Percentiles rank a stretch among this genome's conserved stretches.
Evolutionary conservation across 2,888 invertebrate species (phyloP).

Genomic region (Tillus elongatus): DNA sequence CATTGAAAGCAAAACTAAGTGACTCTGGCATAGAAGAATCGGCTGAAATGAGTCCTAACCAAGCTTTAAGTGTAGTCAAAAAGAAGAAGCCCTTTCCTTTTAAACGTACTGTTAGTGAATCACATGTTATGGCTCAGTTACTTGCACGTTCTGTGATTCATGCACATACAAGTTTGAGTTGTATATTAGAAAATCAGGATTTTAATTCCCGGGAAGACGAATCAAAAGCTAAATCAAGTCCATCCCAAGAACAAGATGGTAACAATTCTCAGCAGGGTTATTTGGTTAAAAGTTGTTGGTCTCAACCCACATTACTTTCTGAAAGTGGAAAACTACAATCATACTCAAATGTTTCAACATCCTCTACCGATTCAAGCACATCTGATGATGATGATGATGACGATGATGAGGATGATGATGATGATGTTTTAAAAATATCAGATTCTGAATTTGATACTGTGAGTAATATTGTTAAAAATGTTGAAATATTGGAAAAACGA

Average conservation of each 20-base stretch:
- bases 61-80: slow-evolving; percentile 42
- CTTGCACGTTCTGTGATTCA: slow-evolving; percentile 56
- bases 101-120: slow-evolving; percentile 43
- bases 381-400: slow-evolving; percentile 42
- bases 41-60: slow-evolving; percentile 43
- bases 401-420: slow-evolving; percentile 33
- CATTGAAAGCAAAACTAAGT: slow-evolving; percentile 48
- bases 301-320: no score
- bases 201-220: no score
- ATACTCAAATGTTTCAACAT: no score
- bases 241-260: no score
- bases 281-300: no score
- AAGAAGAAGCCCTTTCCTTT: slow-evolving; percentile 41
- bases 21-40: slow-evolving; percentile 45
- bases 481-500: slow-evolving; percentile 31
- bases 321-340: no score
- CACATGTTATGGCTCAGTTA: slow-evolving; percentile 55
- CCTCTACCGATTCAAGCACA: no score
- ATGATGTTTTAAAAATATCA: slow-evolving; percentile 34
- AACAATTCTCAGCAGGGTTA: no score
- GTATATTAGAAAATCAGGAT: slow-evolving; percentile 50
- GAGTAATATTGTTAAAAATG: slow-evolving; percentile 49
- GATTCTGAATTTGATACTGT: slow-evolving; percentile 44
- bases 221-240: no score
- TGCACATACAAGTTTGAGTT: slow-evolving; percentile 50